Evolutionary conservation across 2,113 vertebrate genomes (phyloP), one percentile per base, ranked within the genome.

Genomic region (Rhea americana): DNA sequence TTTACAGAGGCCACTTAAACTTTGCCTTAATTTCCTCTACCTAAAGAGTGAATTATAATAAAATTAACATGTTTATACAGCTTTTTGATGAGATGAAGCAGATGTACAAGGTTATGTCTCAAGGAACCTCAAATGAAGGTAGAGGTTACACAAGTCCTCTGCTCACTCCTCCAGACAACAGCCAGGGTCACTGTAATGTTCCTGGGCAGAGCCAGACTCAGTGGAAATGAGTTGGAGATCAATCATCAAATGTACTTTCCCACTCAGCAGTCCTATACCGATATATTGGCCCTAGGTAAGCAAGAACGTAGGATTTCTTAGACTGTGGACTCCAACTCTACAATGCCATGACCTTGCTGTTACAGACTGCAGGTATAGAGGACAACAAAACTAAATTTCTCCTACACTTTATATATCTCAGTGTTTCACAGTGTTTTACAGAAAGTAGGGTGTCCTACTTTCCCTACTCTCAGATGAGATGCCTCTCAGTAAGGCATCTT

Each of bases 21-120:
- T 83, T 83, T 76, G 3, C 41, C 48, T 87, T 70, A 41, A 8
- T 3, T 86, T 84, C 72, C 66, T 84, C 53, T 39, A 17, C 62
- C 78, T 75, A 37, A 84, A 78, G 48, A 28, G 7, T 71, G 43
- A 81, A 63, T 81, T 74, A 41, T 37, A 72, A 59, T 24, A 5
- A 45, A 55, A 75, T 78, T 83, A 68, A 59, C 62, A 63, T 71
- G 18, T 77, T 85, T 74, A 50, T 61, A 17, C 28, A 43, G 32
- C n/a, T 73, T 88, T 91, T 83, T 91, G 51, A 81, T 50, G 76
- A 91, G 24, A 51, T 24, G 72, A 95, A 88, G 12, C 35, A 58
- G 55, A 58, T 32, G 55, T 9, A 74, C 24, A 83, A 84, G 66
- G 83, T 55, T 48, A 22, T 19, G 5, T 71, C 51, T 55, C 65